Conservation (phyloP, 2,113 vertebrate genomes). For the Xenus cinereus region DNA sequence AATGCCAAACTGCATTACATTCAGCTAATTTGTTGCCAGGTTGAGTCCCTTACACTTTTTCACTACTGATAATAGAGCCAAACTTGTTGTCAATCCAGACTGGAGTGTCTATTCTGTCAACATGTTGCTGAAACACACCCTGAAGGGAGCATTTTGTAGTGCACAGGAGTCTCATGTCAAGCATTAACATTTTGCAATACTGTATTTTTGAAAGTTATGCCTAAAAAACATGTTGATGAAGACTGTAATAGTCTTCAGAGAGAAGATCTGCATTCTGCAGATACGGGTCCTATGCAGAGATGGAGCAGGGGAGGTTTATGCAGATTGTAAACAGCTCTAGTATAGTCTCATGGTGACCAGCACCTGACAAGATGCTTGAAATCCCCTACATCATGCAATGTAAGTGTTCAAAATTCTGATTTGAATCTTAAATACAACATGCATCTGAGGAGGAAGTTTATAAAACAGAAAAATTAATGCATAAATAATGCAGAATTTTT, state of each 20-base stretch:
- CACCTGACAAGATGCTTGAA: neutral
- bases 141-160: slow-evolving; percentile 7
- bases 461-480: neutral
- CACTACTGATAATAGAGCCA: neutral
- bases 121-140: slow-evolving; percentile 18
- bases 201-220: slow-evolving; percentile 4
- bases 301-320: neutral
- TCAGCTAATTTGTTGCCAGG: slow-evolving; percentile 15
- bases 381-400: neutral
- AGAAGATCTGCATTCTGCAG: neutral
- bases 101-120: slow-evolving; percentile 9
- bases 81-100: neutral
- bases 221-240: slow-evolving; percentile 23
- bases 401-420: neutral
- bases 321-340: neutral
- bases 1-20: slow-evolving; percentile 18
- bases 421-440: neutral
- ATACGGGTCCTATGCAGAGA: neutral
- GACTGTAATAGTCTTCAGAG: neutral
- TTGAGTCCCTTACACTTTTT: neutral
- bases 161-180: neutral
- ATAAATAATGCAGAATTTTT: neutral
- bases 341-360: neutral
- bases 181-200: neutral
- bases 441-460: rapidly evolving